Percentiles rank a stretch among this genome's conserved stretches.
Conservation (phyloP, 2,113 vertebrate genomes). For the Callipepla californica region DNA sequence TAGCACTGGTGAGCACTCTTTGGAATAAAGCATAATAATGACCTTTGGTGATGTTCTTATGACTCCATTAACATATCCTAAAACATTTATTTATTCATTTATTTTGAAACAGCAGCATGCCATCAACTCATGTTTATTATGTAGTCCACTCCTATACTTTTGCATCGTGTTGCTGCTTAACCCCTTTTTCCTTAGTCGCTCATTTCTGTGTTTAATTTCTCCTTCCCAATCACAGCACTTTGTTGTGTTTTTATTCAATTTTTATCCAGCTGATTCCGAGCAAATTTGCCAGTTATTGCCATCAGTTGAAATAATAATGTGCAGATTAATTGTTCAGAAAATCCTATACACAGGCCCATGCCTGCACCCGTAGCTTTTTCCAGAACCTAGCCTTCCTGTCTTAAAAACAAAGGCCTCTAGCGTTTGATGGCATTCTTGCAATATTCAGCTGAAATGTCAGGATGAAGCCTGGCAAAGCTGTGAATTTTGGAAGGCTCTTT, state of each 20-base stretch:
- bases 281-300: slow-evolving; percentile 57
- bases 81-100: slow-evolving; percentile 10
- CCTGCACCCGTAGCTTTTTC: slow-evolving; percentile 16
- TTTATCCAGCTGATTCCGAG: slow-evolving; percentile 53
- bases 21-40: background rate
- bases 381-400: slow-evolving; percentile 37
- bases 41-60: background rate
- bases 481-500: slow-evolving; percentile 48
- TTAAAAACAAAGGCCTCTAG: slow-evolving; percentile 50
- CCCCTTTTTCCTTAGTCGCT: background rate
- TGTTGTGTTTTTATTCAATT: slow-evolving; percentile 51
- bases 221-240: background rate
- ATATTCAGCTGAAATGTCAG: slow-evolving; percentile 62
- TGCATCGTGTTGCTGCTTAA: slow-evolving; percentile 15
- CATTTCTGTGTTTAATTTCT: slow-evolving; percentile 21
- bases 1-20: background rate
- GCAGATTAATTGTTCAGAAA: slow-evolving; percentile 57
- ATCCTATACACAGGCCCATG: slow-evolving; percentile 40
- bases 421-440: slow-evolving; percentile 39
- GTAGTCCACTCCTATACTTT: slow-evolving; percentile 29
- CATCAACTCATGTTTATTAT: background rate
- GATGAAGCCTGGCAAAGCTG: slow-evolving; percentile 43
- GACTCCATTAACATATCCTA: background rate
- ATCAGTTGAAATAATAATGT: slow-evolving; percentile 30
- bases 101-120: slow-evolving; percentile 13